phyloP scores from a whole-genome alignment of 2,113 vertebrate genomes.

The Garra rufa region DNA sequence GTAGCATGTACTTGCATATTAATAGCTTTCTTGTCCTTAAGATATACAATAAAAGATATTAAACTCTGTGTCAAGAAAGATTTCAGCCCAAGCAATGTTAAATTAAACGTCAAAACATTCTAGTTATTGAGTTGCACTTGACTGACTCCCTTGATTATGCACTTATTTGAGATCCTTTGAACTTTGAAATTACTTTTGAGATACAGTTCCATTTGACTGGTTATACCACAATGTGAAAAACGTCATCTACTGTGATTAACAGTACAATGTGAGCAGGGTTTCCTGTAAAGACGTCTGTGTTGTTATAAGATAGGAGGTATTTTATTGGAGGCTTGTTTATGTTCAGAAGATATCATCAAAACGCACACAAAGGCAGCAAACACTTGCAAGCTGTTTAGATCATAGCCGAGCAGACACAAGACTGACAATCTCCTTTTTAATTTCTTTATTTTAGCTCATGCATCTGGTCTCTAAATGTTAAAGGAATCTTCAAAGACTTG shows the following conservation, averaged over 20 bases:
- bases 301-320: neutral
- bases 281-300: neutral
- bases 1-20: neutral
- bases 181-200: slow-evolving; percentile 37
- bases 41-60: neutral
- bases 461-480: slow-evolving; percentile 47
- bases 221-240: neutral
- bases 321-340: slow-evolving; percentile 14
- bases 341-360: slow-evolving; percentile 49
- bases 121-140: slow-evolving; percentile 14
- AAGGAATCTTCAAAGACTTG: slow-evolving; percentile 61
- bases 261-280: neutral
- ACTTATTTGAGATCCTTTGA: slow-evolving; percentile 20
- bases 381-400: slow-evolving; percentile 54
- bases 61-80: neutral
- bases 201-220: slow-evolving; percentile 9
- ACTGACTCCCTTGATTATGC: neutral
- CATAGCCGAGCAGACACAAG: slow-evolving; percentile 53
- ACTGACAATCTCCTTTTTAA: slow-evolving; percentile 21
- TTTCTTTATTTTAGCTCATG: slow-evolving; percentile 42
- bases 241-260: slow-evolving; percentile 21
- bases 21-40: neutral
- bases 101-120: neutral
- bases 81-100: neutral
- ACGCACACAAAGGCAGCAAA: slow-evolving; percentile 43